These are phyloP conservation scores for Rhinichthys klamathensis DNA, from an alignment of 2,113 vertebrate genomes.

Conservation along the genomic window DNA sequence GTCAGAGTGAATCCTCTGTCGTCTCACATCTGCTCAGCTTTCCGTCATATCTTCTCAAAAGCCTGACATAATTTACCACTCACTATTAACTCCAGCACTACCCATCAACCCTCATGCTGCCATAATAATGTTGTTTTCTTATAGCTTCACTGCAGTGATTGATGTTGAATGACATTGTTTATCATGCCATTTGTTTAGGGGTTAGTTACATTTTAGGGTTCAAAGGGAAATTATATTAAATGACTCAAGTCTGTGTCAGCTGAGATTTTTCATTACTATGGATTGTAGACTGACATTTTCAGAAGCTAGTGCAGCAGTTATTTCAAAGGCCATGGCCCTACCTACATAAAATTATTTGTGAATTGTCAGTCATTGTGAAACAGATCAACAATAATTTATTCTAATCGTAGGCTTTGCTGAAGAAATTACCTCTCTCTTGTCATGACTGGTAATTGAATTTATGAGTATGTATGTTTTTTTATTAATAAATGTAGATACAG, in stretches of 20 bases:
- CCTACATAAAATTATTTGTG: not conserved
- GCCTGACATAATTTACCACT: constrained; percentile 23
- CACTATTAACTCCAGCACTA: constrained; percentile 34
- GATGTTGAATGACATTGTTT: not conserved
- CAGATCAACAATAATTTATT: too few relatives aligned
- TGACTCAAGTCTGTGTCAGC: not conserved
- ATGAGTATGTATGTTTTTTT: too few relatives aligned
- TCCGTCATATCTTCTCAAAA: constrained; percentile 38
- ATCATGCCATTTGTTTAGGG: not conserved
- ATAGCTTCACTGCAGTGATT: not conserved
- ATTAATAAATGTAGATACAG: too few relatives aligned
- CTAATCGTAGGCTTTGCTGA: too few relatives aligned
- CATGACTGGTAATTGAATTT: too few relatives aligned
- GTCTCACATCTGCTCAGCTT: constrained; percentile 30
- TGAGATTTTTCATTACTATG: not conserved
- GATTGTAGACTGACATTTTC: not conserved
- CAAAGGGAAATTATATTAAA: not conserved
- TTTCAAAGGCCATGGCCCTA: not conserved
- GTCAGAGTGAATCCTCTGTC: constrained; percentile 37
- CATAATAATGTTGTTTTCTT: not conserved
- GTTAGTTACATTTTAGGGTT: not conserved
- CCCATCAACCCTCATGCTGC: not conserved
- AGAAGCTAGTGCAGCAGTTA: not conserved
- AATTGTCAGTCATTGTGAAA: not conserved
- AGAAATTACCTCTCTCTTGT: too few relatives aligned